phyloP scores from a whole-genome alignment of 1,140 invertebrate species.

The Aricia agestis region DNA sequence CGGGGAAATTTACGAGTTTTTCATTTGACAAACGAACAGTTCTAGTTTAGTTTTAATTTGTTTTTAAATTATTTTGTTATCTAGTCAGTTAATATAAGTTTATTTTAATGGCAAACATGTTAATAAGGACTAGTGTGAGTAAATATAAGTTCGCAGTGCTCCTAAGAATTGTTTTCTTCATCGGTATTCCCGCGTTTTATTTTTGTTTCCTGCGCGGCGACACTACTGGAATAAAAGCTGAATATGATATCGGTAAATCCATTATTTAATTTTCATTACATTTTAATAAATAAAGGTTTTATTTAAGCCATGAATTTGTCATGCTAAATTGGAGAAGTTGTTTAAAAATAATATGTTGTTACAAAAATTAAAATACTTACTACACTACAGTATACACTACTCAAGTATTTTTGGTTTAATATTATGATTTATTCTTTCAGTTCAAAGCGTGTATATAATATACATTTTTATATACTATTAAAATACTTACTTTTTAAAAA shows the following conservation, averaged over 20 bases:
- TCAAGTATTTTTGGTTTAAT: no score
- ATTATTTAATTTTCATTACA: no score
- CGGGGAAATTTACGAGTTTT: slow-evolving; percentile 61
- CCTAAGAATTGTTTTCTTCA: slow-evolving; percentile 50
- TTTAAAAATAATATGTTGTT: no score
- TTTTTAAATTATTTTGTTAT: slow-evolving; percentile 20
- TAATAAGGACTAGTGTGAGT: slow-evolving; percentile 61
- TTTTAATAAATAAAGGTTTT: no score
- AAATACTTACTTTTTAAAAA: no score
- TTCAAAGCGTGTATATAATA: no score
- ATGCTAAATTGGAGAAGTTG: no score
- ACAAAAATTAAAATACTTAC: no score
- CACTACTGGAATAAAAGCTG: not conserved
- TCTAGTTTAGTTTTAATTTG: slow-evolving; percentile 6
- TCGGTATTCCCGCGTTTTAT: slow-evolving; percentile 46
- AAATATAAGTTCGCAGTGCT: slow-evolving; percentile 42
- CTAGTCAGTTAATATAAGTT: slow-evolving; percentile 33
- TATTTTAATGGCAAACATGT: slow-evolving; percentile 57
- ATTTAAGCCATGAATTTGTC: no score
- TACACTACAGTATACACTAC: no score
- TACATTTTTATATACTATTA: no score
- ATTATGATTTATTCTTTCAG: no score
- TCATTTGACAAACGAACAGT: slow-evolving; percentile 53
- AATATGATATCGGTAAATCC: slow-evolving; percentile 8
- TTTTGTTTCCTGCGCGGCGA: slow-evolving; percentile 24